phyloP scores from a whole-genome alignment of 2,113 vertebrate species.

The Ciconia boyciana region DNA sequence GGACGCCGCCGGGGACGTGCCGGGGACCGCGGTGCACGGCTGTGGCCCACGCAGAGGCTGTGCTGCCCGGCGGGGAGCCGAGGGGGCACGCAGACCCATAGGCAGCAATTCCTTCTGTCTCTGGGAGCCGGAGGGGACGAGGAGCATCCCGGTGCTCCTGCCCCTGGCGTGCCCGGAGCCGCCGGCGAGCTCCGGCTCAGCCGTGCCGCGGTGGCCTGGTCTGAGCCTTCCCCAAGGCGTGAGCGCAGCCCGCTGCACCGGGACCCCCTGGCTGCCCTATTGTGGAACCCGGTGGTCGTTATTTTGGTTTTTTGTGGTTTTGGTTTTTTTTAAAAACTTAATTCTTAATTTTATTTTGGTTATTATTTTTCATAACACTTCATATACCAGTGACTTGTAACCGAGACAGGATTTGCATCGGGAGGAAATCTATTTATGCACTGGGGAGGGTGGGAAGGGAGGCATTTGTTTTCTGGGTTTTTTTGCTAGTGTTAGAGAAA shows the following conservation, averaged over 20 bases:
- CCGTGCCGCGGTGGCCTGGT: background rate
- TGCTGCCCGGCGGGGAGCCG: background rate
- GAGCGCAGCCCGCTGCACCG: background rate
- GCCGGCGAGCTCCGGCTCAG: background rate
- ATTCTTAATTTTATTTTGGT: conserved; percentile 40
- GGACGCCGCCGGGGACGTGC: background rate
- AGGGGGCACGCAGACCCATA: background rate
- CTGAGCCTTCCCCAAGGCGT: background rate
- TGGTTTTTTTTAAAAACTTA: background rate
- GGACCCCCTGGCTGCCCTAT: background rate
- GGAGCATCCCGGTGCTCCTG: background rate
- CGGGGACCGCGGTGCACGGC: background rate
- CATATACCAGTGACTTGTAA: conserved; percentile 65
- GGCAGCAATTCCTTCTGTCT: background rate
- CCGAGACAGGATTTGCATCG: conserved; percentile 15
- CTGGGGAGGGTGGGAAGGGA: background rate
- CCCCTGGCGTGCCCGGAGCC: background rate
- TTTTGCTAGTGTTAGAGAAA: conserved; percentile 76
- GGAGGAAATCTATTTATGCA: conserved; percentile 54
- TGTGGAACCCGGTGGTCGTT: background rate
- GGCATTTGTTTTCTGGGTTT: conserved; percentile 48
- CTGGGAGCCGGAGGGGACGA: background rate
- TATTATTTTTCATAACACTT: conserved; percentile 55
- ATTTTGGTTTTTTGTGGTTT: background rate
- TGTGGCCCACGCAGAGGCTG: background rate